These are phyloP conservation scores for Otocyon megalotis DNA, from an alignment of 2,113 vertebrate genomes.

Conservation along the genomic window DNA sequence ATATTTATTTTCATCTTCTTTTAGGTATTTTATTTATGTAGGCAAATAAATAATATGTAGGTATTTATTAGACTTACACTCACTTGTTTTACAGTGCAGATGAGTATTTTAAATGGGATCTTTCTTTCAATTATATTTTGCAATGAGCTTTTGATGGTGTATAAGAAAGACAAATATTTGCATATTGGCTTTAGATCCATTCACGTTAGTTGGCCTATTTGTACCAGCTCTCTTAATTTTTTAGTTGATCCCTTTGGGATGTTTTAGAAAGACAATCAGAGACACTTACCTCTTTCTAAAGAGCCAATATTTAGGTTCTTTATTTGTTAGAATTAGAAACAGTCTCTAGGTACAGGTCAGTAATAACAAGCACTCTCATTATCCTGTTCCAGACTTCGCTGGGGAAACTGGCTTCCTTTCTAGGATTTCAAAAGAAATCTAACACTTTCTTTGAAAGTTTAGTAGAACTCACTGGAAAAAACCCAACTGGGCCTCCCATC, in stretches of 20 bases:
- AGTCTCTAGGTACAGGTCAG: background rate
- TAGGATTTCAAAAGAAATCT: background rate
- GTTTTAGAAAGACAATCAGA: background rate
- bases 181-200: background rate
- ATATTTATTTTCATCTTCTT: background rate
- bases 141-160: background rate
- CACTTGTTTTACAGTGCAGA: background rate
- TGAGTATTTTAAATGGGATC: background rate
- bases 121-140: constrained; percentile 22
- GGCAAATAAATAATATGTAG: background rate
- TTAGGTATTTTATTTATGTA: background rate
- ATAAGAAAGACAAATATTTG: background rate
- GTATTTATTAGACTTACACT: background rate
- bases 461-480: background rate
- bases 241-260: background rate
- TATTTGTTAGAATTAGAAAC: background rate
- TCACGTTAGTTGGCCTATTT: background rate
- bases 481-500: background rate
- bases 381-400: background rate
- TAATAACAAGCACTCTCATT: background rate
- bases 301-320: background rate
- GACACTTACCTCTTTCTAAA: background rate
- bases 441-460: background rate
- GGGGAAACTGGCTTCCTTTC: background rate
- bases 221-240: background rate